Percentiles rank a stretch among this genome's conserved stretches.
Evolutionary conservation across 2,113 vertebrate species (phyloP).

Genomic region (Entelurus aequoreus): DNA sequence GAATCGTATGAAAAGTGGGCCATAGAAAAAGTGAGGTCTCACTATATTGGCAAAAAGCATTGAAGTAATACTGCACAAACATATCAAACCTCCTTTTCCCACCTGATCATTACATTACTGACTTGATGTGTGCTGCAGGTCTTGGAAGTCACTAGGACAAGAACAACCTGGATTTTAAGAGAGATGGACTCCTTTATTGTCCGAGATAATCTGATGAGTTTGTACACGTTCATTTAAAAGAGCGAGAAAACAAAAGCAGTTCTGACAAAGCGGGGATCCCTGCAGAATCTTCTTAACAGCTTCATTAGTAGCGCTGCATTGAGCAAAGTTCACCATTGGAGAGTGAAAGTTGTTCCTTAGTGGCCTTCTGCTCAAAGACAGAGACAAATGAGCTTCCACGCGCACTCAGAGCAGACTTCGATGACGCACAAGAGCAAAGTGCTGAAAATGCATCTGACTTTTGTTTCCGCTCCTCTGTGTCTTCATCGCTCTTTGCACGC

Average conservation of each 20-base stretch:
- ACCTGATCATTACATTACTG: conserved; percentile 24
- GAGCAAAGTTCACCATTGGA: conserved; percentile 42
- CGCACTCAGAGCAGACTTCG: conserved; percentile 17
- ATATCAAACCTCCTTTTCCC: conserved; percentile 1
- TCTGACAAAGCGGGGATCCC: conserved; percentile 23
- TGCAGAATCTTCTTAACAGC: conserved; percentile 27
- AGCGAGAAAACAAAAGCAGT: conserved; percentile 10
- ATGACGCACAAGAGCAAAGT: conserved; percentile 28
- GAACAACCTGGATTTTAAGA: conserved; percentile 8
- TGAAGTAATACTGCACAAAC: too few relatives aligned
- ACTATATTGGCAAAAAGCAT: too few relatives aligned
- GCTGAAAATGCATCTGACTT: conserved; percentile 15
- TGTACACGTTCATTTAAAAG: conserved; percentile 32
- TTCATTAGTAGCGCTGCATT: conserved; percentile 45
- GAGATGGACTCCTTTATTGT: conserved; percentile 1
- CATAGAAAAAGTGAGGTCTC: too few relatives aligned
- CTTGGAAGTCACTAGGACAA: conserved; percentile 20
- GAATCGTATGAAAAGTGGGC: too few relatives aligned
- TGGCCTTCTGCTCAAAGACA: conserved; percentile 17
- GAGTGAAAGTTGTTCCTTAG: conserved; percentile 29
- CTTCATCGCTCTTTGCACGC: conserved; percentile 12
- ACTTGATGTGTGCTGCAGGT: conserved; percentile 23
- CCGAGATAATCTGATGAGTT: conserved; percentile 13
- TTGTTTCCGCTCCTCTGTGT: conserved; percentile 6
- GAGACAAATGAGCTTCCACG: conserved; percentile 19